These are phyloP conservation scores for Pocillopora meandrina DNA, from an alignment of 92 coral and sea anemone species.

Conservation along the genomic window DNA sequence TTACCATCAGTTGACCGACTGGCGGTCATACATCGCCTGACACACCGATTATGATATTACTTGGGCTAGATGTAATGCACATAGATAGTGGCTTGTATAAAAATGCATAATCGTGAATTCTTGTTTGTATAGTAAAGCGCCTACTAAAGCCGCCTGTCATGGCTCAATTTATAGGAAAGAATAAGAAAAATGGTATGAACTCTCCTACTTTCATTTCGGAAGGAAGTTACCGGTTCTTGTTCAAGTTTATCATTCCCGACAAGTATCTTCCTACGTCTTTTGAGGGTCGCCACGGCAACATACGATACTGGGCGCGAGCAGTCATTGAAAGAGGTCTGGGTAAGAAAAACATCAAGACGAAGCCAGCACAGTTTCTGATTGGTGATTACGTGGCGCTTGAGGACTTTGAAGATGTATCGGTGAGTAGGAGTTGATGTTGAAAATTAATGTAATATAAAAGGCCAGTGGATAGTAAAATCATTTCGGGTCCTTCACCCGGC, in stretches of 20 bases:
- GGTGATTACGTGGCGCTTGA: constrained; percentile 61
- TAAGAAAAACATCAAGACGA: constrained; percentile 59
- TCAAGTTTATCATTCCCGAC: constrained; percentile 67
- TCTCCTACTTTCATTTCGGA: constrained; percentile 25
- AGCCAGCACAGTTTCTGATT: constrained; percentile 42
- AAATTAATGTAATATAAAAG: too few relatives aligned
- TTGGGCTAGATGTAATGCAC: too few relatives aligned
- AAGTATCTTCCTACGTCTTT: constrained; percentile 76
- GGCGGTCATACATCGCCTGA: too few relatives aligned
- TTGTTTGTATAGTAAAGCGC: background rate
- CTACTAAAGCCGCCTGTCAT: background rate
- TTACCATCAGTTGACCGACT: too few relatives aligned
- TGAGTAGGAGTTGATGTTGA: background rate
- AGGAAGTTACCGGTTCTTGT: constrained; percentile 60
- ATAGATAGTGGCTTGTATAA: too few relatives aligned
- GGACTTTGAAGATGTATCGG: constrained; percentile 57
- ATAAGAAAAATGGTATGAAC: constrained; percentile 11
- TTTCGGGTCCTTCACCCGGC: too few relatives aligned
- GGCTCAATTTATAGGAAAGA: constrained; percentile 2
- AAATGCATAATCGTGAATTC: background rate
- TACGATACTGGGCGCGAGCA: constrained; percentile 71
- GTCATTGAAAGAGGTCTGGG: constrained; percentile 66
- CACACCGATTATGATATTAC: too few relatives aligned
- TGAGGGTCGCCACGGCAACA: constrained; percentile 68
- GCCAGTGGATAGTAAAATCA: too few relatives aligned